Percentiles rank a stretch among this genome's conserved stretches.
Evolutionary conservation across 2,888 invertebrate genomes (phyloP).

Genomic region (Ferdinandea cuprea): DNA sequence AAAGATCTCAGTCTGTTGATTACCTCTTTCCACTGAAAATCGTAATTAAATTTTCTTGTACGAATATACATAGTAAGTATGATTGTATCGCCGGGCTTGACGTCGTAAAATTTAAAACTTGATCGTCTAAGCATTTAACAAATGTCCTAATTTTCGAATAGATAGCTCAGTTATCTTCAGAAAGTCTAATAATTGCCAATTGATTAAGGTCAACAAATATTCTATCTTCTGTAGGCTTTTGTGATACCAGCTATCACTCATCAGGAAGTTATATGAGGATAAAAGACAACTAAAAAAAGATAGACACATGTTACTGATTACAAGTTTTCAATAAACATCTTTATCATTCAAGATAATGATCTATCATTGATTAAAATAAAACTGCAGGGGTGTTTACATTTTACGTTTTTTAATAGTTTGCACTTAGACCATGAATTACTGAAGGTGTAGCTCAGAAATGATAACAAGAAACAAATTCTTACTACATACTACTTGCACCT

Average conservation of each 20-base stretch:
- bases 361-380: neutral
- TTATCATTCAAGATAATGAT: neutral
- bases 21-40: too few relatives aligned
- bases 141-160: neutral
- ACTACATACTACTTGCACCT: too few relatives aligned
- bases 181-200: conserved; percentile 5
- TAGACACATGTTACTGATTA: neutral
- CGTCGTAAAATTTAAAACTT: neutral
- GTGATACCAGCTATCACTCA: conserved; percentile 7
- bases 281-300: too few relatives aligned
- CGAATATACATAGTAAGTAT: too few relatives aligned
- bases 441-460: too few relatives aligned
- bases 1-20: neutral
- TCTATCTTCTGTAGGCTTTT: neutral
- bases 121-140: neutral
- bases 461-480: too few relatives aligned
- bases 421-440: too few relatives aligned
- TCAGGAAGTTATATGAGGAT: neutral
- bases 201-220: neutral
- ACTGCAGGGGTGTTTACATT: neutral
- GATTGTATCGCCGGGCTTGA: neutral
- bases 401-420: too few relatives aligned
- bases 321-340: neutral
- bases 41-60: too few relatives aligned
- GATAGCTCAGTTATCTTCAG: neutral